phyloP scores from a whole-genome alignment of 2,888 invertebrate species.

The Ditula angustiorana region DNA sequence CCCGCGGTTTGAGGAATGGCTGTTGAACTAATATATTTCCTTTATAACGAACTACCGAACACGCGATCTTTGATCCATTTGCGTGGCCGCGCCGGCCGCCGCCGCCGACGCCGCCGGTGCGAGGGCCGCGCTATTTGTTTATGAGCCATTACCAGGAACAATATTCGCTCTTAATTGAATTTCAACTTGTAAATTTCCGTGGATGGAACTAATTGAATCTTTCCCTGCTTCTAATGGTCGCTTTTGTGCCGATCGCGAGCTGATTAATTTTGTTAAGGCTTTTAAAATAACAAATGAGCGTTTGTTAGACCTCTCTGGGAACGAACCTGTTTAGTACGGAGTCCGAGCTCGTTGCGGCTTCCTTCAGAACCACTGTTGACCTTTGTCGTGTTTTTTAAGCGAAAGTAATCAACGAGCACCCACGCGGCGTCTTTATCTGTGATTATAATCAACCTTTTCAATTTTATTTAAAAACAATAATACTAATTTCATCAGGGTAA shows the following conservation, averaged over 20 bases:
- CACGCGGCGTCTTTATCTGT: constrained; percentile 13
- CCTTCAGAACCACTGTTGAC: constrained; percentile 2
- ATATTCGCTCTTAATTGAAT: constrained; percentile 78
- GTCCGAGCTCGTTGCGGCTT: not conserved
- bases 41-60: constrained; percentile 77
- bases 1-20: constrained; percentile 68
- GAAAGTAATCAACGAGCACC: constrained; percentile 8
- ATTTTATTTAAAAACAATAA: not conserved
- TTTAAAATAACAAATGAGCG: constrained; percentile 59
- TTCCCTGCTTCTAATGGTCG: constrained; percentile 43
- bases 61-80: constrained; percentile 84
- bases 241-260: constrained; percentile 54
- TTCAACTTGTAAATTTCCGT: constrained; percentile 74
- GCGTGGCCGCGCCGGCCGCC: constrained; percentile 55
- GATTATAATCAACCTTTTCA: constrained; percentile 6
- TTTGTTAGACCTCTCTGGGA: not conserved
- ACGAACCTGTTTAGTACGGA: not conserved
- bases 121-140: constrained; percentile 69
- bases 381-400: constrained; percentile 22
- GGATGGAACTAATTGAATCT: constrained; percentile 74
- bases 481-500: not conserved
- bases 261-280: constrained; percentile 70
- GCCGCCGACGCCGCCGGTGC: constrained; percentile 50
- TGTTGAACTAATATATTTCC: constrained; percentile 79
- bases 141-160: constrained; percentile 71